Conservation (phyloP, 2,888 invertebrate species). For the Plebejus anna region DNA sequence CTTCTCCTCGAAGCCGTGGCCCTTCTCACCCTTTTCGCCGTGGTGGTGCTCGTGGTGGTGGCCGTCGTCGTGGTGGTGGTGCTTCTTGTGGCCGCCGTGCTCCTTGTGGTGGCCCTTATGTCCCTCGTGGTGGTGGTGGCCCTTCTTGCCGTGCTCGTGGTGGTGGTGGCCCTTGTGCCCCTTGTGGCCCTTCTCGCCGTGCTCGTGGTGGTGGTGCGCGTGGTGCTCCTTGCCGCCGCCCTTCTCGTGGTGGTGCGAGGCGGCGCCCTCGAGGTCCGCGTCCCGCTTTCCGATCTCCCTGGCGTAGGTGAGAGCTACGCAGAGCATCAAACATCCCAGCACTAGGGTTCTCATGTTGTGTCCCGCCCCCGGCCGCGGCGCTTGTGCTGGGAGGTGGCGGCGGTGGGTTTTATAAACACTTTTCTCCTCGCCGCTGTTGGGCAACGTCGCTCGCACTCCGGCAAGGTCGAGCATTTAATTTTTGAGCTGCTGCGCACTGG, state of each 20-base stretch:
- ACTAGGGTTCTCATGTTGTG: conserved; percentile 13
- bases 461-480: conserved; percentile 48
- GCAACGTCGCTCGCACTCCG: conserved; percentile 46
- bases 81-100: conserved; percentile 81
- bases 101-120: conserved; percentile 81
- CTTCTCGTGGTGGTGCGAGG: conserved; percentile 59
- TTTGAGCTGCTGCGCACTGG: not conserved
- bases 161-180: conserved; percentile 84
- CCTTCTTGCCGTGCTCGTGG: conserved; percentile 84
- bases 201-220: conserved; percentile 80
- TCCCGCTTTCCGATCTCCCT: conserved; percentile 64
- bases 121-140: conserved; percentile 85
- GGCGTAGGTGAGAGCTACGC: conserved; percentile 68
- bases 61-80: conserved; percentile 83
- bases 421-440: conserved; percentile 59
- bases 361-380: not conserved
- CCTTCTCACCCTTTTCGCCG: conserved; percentile 83
- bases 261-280: conserved; percentile 77
- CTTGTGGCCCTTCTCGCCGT: conserved; percentile 85
- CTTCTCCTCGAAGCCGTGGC: conserved; percentile 72
- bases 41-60: conserved; percentile 82
- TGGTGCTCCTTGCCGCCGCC: conserved; percentile 84
- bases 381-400: not conserved
- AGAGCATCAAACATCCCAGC: conserved; percentile 52
- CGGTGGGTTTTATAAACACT: conserved; percentile 66